Evolutionary conservation across 2,888 invertebrate genomes (phyloP).

Genomic region (Plusia festucae): DNA sequence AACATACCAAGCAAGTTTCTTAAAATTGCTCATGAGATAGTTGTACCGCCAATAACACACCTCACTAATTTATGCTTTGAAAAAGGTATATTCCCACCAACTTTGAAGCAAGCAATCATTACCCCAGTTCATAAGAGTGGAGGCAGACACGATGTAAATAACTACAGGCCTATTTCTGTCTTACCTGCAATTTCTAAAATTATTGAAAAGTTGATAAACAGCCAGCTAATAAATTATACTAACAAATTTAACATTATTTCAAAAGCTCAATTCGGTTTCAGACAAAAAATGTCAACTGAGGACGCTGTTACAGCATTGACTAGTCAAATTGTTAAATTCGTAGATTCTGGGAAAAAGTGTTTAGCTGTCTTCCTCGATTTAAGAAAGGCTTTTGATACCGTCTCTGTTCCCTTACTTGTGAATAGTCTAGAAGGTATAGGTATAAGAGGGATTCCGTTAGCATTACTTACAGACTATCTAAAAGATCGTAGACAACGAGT

Average conservation of each 20-base stretch:
- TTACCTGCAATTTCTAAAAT: too few species aligned
- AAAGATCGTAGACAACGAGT: too few species aligned
- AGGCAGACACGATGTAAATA: slow-evolving; percentile 5
- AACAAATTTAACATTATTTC: slow-evolving; percentile 8
- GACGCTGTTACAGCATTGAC: slow-evolving; percentile 6
- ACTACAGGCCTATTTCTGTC: slow-evolving; percentile 5
- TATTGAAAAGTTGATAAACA: too few species aligned
- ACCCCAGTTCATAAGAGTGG: slow-evolving; percentile 10
- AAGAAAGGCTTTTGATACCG: slow-evolving; percentile 1
- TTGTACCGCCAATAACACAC: slow-evolving; percentile 2
- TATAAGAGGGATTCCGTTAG: slow-evolving; percentile 4
- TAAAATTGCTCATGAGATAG: slow-evolving; percentile 2
- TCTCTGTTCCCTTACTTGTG: neutral
- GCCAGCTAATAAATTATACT: neutral
- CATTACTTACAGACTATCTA: slow-evolving; percentile 4
- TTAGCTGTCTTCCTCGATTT: neutral
- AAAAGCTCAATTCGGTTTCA: slow-evolving; percentile 5
- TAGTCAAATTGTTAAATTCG: neutral
- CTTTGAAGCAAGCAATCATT: slow-evolving; percentile 6
- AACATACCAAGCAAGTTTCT: neutral
- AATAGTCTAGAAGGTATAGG: slow-evolving; percentile 2
- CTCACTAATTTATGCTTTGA: slow-evolving; percentile 7
- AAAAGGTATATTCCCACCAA: slow-evolving; percentile 4
- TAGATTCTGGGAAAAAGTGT: slow-evolving; percentile 6
- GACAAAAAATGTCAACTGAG: slow-evolving; percentile 5